Evolutionary conservation across 2,113 vertebrate species (phyloP), one percentile per base, ranked within the genome.

Genomic region (Mustelus asterias): DNA sequence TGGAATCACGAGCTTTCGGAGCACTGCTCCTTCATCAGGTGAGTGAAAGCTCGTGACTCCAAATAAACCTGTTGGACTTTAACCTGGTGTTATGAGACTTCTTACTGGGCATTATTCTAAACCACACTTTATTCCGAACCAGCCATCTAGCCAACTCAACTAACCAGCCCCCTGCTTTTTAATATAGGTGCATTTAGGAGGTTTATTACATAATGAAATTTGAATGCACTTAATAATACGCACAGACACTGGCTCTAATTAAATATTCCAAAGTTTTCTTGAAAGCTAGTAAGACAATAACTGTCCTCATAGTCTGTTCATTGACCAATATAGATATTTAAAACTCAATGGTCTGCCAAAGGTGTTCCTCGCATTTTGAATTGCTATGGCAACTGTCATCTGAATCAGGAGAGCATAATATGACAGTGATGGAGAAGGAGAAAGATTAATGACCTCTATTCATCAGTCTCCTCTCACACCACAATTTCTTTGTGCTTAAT

Each of bases 361-460:
- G 29, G 44, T 89, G 24, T 89, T 89, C 24, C 22, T 58, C 24
- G 44, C 63, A 72, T 48, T 69, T 95, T 72, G 48, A 69, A 72
- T 95, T 95, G 37, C 93, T 72, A 95, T 95, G 44, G 67, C 41
- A 95, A 69, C 93, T 72, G 37, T 72, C 67, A 95, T 70, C 24
- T 13, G 33, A 96, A 96, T 97, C 96, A 63, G 96, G 63, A 96
- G 96, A 96, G 89, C 24, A 96, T 89, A 44, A 96, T 96, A 96
- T 0, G 1, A 96, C 97, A 97, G 95, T 96, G 63, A 78, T 48
- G 96, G 41, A 70, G 96, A 96, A 70, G 97, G 96, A 96, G 96
- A 97, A 97, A 97, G 97, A 97, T 97, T 97, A 97, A 98, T 97
- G 97, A 97, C 65, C 96, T 37, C 96, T 95, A 97, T 69, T 41